These are phyloP conservation scores for Mesorhabditis belari DNA, from an alignment of 2,888 invertebrate genomes.

Conservation along the genomic window DNA sequence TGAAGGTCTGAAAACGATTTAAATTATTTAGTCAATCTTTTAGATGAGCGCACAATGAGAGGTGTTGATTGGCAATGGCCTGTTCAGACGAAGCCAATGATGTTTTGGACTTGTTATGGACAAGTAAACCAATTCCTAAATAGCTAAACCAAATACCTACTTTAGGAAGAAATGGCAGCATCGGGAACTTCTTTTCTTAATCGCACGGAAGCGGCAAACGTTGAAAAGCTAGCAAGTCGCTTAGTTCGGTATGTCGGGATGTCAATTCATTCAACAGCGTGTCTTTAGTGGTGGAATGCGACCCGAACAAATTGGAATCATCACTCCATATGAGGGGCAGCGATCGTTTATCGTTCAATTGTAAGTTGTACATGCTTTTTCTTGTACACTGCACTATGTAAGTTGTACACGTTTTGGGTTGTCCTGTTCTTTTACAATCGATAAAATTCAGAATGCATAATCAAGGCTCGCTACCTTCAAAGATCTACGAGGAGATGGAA, in stretches of 20 bases:
- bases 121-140: slow-evolving; percentile 60
- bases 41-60: slow-evolving; percentile 77
- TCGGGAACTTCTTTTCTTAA: slow-evolving; percentile 97
- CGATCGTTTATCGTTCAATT: slow-evolving; percentile 88
- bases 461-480: slow-evolving; percentile 89
- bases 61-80: slow-evolving; percentile 98
- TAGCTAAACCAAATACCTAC: neutral
- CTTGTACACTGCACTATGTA: too few relatives aligned
- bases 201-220: slow-evolving; percentile 93
- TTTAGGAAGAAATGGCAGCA: slow-evolving; percentile 84
- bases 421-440: too few relatives aligned
- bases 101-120: slow-evolving; percentile 89
- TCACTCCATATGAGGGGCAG: slow-evolving; percentile 95
- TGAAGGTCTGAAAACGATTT: slow-evolving; percentile 61
- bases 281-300: slow-evolving; percentile 80
- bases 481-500: slow-evolving; percentile 89
- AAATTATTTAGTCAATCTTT: slow-evolving; percentile 10
- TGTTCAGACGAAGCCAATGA: slow-evolving; percentile 88
- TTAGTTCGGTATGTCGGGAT: slow-evolving; percentile 17
- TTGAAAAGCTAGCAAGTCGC: slow-evolving; percentile 91
- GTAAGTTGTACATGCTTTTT: too few relatives aligned
- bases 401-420: too few relatives aligned
- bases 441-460: slow-evolving; percentile 99
- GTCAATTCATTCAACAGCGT: neutral
- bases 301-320: slow-evolving; percentile 90